phyloP scores from a whole-genome alignment of 1,140 invertebrate genomes.

The Zaprionus taronus region DNA sequence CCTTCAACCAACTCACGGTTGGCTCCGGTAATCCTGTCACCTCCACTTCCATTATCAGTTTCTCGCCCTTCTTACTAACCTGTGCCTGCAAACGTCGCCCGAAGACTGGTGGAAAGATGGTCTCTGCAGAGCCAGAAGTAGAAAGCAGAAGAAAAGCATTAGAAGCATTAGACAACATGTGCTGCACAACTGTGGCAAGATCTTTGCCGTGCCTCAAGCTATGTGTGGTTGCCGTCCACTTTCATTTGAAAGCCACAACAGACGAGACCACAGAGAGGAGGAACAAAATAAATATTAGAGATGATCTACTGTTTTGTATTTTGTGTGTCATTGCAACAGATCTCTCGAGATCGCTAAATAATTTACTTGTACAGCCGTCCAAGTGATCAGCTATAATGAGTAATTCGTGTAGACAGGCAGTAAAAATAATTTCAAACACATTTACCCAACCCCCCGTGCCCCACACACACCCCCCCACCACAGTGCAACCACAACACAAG shows the following conservation, averaged over 20 bases:
- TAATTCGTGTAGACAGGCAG: slow-evolving; percentile 72
- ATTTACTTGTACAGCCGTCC: slow-evolving; percentile 71
- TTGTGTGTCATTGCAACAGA: slow-evolving; percentile 74
- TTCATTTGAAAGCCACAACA: slow-evolving; percentile 41
- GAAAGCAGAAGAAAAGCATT: neutral
- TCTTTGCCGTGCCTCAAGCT: neutral
- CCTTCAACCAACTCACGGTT: slow-evolving; percentile 90
- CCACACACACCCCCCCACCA: slow-evolving; percentile 2
- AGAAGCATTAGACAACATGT: slow-evolving; percentile 22
- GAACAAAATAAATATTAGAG: slow-evolving; percentile 50
- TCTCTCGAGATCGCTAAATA: slow-evolving; percentile 50
- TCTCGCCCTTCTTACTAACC: slow-evolving; percentile 89
- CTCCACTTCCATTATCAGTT: slow-evolving; percentile 91
- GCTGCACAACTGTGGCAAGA: slow-evolving; percentile 31
- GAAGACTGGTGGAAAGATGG: slow-evolving; percentile 92
- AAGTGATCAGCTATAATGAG: slow-evolving; percentile 71
- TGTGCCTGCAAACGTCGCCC: slow-evolving; percentile 91
- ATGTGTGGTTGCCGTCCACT: slow-evolving; percentile 28
- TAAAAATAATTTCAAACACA: slow-evolving; percentile 63
- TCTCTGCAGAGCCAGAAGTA: slow-evolving; percentile 85
- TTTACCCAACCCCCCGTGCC: slow-evolving; percentile 5
- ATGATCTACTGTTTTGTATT: slow-evolving; percentile 22
- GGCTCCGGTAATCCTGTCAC: slow-evolving; percentile 91
- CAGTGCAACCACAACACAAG: slow-evolving; percentile 42
- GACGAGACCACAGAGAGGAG: slow-evolving; percentile 19